phyloP scores from a whole-genome alignment of 1,140 invertebrate species.

The Phenacoccus solenopsis region DNA sequence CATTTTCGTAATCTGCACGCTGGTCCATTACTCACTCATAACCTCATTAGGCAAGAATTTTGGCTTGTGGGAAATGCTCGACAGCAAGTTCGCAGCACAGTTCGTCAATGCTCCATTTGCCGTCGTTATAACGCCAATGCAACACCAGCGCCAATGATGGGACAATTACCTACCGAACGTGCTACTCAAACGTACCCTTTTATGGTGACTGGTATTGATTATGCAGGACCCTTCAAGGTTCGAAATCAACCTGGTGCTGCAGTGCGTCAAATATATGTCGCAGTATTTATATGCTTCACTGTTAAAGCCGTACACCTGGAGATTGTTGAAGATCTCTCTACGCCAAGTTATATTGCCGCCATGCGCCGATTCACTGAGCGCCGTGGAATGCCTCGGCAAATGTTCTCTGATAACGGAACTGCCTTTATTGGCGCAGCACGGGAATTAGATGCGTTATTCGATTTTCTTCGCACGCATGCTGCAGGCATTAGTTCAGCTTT shows the following conservation, averaged over 20 bases:
- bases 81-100: too few species aligned
- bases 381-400: slow-evolving; percentile 18
- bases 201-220: slow-evolving; percentile 23
- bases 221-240: slow-evolving; percentile 22
- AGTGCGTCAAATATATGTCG: slow-evolving; percentile 20
- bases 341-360: slow-evolving; percentile 25
- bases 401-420: slow-evolving; percentile 21
- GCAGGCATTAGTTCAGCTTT: background rate
- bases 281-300: slow-evolving; percentile 28
- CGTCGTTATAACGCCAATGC: too few species aligned
- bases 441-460: background rate
- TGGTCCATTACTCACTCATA: too few species aligned
- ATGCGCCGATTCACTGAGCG: slow-evolving; percentile 27
- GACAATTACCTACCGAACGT: slow-evolving; percentile 21
- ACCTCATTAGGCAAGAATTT: too few species aligned
- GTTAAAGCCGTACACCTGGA: slow-evolving; percentile 30
- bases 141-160: background rate
- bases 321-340: slow-evolving; percentile 25
- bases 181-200: slow-evolving; percentile 21
- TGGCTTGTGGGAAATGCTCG: too few species aligned
- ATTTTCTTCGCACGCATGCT: background rate
- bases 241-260: background rate
- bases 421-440: slow-evolving; percentile 24
- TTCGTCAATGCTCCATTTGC: too few species aligned
- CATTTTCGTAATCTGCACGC: too few species aligned